Conservation (phyloP, 2,888 invertebrate genomes). For the Lymantria monacha region DNA sequence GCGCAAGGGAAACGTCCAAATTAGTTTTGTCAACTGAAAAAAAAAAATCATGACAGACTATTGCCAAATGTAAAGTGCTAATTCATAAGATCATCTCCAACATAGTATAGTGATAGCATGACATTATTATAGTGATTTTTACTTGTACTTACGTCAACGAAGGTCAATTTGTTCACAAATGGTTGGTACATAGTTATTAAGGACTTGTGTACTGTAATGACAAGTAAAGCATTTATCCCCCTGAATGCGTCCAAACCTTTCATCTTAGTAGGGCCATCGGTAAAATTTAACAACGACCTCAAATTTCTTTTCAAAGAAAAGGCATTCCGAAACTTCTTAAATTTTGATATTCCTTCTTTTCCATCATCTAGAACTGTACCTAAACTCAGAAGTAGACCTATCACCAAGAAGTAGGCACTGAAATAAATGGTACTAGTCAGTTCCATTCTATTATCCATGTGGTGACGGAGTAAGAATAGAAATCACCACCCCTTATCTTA, state of each 20-base stretch:
- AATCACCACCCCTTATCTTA: too few relatives aligned
- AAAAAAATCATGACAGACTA: too few relatives aligned
- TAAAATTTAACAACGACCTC: conserved; percentile 64
- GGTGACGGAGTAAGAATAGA: too few relatives aligned
- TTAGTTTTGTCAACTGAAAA: conserved; percentile 72
- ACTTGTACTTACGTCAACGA: conserved; percentile 70
- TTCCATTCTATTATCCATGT: too few relatives aligned
- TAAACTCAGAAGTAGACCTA: conserved; percentile 60
- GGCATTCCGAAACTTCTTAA: conserved; percentile 73
- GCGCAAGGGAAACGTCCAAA: conserved; percentile 83
- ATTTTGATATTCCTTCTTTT: conserved; percentile 65
- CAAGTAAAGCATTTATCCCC: conserved; percentile 77
- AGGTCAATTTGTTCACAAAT: conserved; percentile 79
- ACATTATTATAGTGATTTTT: too few relatives aligned
- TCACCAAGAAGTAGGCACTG: conserved; percentile 72
- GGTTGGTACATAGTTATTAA: conserved; percentile 83
- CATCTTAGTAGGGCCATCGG: conserved; percentile 62
- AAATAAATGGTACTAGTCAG: conserved; percentile 24
- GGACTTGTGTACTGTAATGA: conserved; percentile 81
- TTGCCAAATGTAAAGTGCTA: too few relatives aligned
- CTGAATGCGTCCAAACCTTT: conserved; percentile 79
- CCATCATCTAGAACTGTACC: conserved; percentile 72
- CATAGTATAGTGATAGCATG: too few relatives aligned
- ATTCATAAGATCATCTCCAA: too few relatives aligned
- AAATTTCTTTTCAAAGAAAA: conserved; percentile 78